Evolutionary conservation across 1,140 invertebrate species (phyloP).

Genomic region (Drosophila melanogaster): Release_6_plus_ISO1_MT NT_033777.3:8288001-8288500

Average conservation of each 20-base stretch:
- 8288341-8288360: constrained; percentile 6
- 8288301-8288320: constrained; percentile 20
- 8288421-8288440: constrained; percentile 1
- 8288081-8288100: constrained; percentile 5
- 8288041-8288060: too few relatives aligned
- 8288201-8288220: constrained; percentile 7
- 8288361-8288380: constrained; percentile 10
- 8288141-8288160: constrained; percentile 4
- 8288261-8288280: background rate
- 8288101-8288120: constrained; percentile 11
- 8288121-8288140: constrained; percentile 19
- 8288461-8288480: constrained; percentile 7
- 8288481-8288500: constrained; percentile 9
- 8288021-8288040: background rate
- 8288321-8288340: constrained; percentile 24
- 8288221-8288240: constrained; percentile 11
- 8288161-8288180: constrained; percentile 12
- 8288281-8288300: constrained; percentile 6
- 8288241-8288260: background rate
- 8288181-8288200: constrained; percentile 14
- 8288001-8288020: background rate
- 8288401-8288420: background rate
- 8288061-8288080: constrained; percentile 2
- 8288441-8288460: background rate
- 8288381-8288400: background rate